These are phyloP conservation scores for Eristalis arbustorum DNA, from an alignment of 2,888 invertebrate genomes.

Conservation along the genomic window DNA sequence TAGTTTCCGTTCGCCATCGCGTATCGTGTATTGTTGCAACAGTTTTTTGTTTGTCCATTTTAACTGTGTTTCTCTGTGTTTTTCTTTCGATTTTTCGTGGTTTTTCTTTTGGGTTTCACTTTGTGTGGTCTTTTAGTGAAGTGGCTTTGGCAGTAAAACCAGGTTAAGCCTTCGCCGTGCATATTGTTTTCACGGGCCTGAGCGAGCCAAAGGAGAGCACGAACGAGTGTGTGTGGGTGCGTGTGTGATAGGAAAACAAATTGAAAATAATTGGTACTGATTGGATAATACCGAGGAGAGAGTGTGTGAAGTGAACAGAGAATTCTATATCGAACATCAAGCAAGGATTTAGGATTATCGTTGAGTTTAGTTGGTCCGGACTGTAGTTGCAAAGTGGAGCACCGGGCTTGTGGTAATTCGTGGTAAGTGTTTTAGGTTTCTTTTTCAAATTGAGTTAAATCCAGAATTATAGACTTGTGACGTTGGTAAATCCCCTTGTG, in stretches of 20 bases:
- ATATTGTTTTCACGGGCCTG: conserved; percentile 11
- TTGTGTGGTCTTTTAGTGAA: conserved; percentile 37
- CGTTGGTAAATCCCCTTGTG: neutral
- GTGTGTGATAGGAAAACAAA: conserved; percentile 16
- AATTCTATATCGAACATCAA: conserved; percentile 33
- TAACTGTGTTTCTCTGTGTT: neutral
- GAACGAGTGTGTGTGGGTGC: neutral
- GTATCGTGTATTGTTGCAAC: conserved; percentile 11
- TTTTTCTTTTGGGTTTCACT: neutral
- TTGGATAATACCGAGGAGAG: conserved; percentile 47
- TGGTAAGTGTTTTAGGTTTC: conserved; percentile 62
- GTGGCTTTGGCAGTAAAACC: conserved; percentile 23
- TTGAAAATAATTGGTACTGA: conserved; percentile 57
- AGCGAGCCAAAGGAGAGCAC: neutral
- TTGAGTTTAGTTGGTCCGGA: conserved; percentile 28
- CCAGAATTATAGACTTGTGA: neutral
- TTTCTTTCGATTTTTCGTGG: conserved; percentile 4
- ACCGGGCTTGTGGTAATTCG: conserved; percentile 35
- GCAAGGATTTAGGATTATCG: conserved; percentile 63
- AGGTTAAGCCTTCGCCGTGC: conserved; percentile 54
- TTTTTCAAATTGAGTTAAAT: conserved; percentile 41
- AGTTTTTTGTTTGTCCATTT: conserved; percentile 25
- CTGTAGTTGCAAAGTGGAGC: conserved; percentile 41
- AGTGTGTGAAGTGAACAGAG: conserved; percentile 40
- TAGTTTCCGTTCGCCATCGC: neutral